Percentiles rank a stretch among this genome's conserved stretches.
Evolutionary conservation across 2,888 invertebrate species (phyloP).

Genomic region (Andrena haemorrhoa): DNA sequence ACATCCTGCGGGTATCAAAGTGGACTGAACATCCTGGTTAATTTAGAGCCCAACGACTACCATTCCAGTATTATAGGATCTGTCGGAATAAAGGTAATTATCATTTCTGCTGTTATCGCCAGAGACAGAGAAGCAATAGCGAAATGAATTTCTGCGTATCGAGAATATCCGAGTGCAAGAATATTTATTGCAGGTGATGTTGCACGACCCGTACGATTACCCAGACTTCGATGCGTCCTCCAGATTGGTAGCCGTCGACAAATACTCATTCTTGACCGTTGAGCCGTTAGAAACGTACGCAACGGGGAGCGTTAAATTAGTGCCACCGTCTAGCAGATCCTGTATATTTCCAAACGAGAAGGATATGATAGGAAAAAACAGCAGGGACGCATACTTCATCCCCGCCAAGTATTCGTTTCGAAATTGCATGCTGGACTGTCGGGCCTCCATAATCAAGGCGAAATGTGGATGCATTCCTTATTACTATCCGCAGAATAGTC

Average conservation of each 20-base stretch:
- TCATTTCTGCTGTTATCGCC: neutral
- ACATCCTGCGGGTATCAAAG: conserved; percentile 90
- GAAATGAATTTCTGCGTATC: neutral
- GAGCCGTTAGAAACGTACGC: conserved; percentile 89
- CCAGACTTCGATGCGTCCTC: conserved; percentile 88
- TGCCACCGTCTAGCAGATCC: conserved; percentile 85
- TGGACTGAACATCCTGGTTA: conserved; percentile 87
- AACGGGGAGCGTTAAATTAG: conserved; percentile 86
- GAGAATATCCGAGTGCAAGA: too few species aligned
- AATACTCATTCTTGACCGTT: conserved; percentile 88
- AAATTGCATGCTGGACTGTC: conserved; percentile 89
- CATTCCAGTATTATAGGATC: conserved; percentile 88
- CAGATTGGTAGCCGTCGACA: conserved; percentile 86
- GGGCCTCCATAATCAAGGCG: conserved; percentile 84
- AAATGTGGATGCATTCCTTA: conserved; percentile 88
- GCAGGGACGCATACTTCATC: conserved; percentile 78
- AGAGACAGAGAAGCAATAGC: neutral
- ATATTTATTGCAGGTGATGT: conserved; percentile 85
- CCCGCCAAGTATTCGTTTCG: conserved; percentile 87
- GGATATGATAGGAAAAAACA: neutral
- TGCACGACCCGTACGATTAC: conserved; percentile 89
- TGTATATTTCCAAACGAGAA: conserved; percentile 88
- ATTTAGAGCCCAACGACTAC: conserved; percentile 87
- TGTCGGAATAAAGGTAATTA: conserved; percentile 87
- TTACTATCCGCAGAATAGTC: conserved; percentile 86